Evolutionary conservation across 2,797 vertebrate species (phyloP).

Genomic region (Liasis olivaceus): DNA sequence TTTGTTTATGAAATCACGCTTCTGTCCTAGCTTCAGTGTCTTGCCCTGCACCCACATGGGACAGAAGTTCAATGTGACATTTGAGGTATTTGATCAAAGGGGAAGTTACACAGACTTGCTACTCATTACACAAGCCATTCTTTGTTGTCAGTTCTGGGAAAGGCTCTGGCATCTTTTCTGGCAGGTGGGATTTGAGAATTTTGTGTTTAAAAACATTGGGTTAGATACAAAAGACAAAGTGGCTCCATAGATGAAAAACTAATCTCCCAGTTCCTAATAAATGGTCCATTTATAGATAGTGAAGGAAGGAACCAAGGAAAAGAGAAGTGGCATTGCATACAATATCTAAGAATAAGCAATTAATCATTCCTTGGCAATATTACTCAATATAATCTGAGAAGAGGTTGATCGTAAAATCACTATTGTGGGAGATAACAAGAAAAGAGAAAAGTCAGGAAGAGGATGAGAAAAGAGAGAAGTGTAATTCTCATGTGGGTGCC

Average conservation of each 20-base stretch:
- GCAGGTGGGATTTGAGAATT: neutral
- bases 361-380: neutral
- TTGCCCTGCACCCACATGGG: neutral
- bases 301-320: conserved; percentile 17
- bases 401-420: neutral
- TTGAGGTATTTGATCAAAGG: conserved; percentile 25
- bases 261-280: neutral
- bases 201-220: neutral
- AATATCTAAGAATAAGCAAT: neutral
- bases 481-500: accelerated
- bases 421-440: neutral
- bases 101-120: conserved; percentile 1
- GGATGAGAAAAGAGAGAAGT: neutral
- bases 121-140: neutral
- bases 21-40: neutral
- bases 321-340: neutral
- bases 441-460: neutral
- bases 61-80: conserved; percentile 8
- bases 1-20: conserved; percentile 14
- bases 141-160: conserved; percentile 29
- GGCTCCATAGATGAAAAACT: neutral
- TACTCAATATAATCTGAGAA: neutral
- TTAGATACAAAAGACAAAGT: neutral
- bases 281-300: neutral
- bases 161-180: neutral